Percentiles rank a stretch among this genome's conserved stretches.
Evolutionary conservation across 2,113 vertebrate genomes (phyloP).

Genomic region (Larimichthys crocea): DNA sequence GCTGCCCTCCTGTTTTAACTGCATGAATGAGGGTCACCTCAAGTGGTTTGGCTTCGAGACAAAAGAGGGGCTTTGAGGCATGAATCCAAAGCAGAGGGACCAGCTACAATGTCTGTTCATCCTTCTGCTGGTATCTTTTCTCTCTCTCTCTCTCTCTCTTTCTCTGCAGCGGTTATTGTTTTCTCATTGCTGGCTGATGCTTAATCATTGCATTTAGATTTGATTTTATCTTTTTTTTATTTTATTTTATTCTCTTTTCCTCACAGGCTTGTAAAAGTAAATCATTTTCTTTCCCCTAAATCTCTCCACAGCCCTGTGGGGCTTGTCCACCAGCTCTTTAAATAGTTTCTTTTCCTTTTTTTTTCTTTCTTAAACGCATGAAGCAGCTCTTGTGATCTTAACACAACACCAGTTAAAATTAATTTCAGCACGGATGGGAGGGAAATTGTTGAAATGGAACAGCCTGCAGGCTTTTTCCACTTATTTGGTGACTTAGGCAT

Average conservation of each 20-base stretch:
- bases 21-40: slow-evolving; percentile 84
- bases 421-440: slow-evolving; percentile 75
- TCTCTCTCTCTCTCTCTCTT: slow-evolving; percentile 33
- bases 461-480: slow-evolving; percentile 76
- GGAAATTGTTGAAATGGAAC: slow-evolving; percentile 77
- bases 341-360: slow-evolving; percentile 56
- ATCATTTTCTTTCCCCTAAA: slow-evolving; percentile 59
- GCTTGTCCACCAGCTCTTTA: slow-evolving; percentile 66
- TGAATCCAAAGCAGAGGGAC: slow-evolving; percentile 72
- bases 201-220: slow-evolving; percentile 58
- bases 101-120: slow-evolving; percentile 75
- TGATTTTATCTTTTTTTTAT: slow-evolving; percentile 34
- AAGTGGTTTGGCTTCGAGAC: slow-evolving; percentile 81
- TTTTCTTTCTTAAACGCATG: slow-evolving; percentile 33
- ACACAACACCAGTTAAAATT: slow-evolving; percentile 80
- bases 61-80: slow-evolving; percentile 80
- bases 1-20: slow-evolving; percentile 79
- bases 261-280: slow-evolving; percentile 61
- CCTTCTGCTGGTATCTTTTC: slow-evolving; percentile 52
- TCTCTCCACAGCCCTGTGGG: slow-evolving; percentile 61
- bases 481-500: slow-evolving; percentile 80
- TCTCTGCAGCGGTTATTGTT: slow-evolving; percentile 52
- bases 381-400: slow-evolving; percentile 77
- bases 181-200: slow-evolving; percentile 37
- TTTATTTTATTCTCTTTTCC: slow-evolving; percentile 41